Evolutionary conservation across 53 echinoderm and acorn worm genomes (phyloP).

Genomic region (Mesocentrotus franciscanus): DNA sequence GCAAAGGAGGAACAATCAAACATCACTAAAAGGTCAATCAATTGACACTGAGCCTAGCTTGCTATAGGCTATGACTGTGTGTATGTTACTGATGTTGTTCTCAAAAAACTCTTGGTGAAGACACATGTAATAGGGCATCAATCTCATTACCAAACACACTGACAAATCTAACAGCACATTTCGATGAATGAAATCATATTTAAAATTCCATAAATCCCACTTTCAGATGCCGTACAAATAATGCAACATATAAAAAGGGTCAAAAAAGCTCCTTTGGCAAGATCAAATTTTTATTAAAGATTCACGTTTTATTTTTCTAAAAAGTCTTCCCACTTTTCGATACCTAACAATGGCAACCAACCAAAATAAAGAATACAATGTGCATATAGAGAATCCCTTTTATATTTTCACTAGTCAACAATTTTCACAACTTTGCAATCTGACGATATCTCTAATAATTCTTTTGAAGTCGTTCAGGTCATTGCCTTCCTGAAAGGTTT

Average conservation of each 20-base stretch:
- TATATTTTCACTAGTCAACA: too few species aligned
- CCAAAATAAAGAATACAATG: too few species aligned
- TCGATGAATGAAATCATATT: not conserved
- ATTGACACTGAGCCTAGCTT: not conserved
- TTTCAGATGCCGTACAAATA: too few species aligned
- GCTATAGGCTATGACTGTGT: not conserved
- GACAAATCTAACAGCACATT: not conserved
- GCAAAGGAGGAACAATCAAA: not conserved
- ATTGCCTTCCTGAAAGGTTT: not conserved
- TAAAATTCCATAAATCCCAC: too few species aligned
- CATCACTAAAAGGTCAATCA: conserved; percentile 36
- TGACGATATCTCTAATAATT: not conserved
- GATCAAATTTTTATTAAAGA: too few species aligned
- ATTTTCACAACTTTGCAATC: not conserved
- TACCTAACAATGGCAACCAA: too few species aligned
- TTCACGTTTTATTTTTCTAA: too few species aligned
- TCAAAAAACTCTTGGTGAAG: not conserved
- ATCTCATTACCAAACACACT: not conserved
- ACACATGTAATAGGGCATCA: not conserved
- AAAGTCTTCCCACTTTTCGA: too few species aligned
- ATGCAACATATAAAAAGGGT: too few species aligned
- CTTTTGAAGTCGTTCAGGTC: not conserved
- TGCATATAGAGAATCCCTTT: too few species aligned
- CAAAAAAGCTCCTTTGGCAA: too few species aligned
- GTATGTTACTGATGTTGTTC: not conserved